Evolutionary conservation across 2,888 invertebrate genomes (phyloP).

Genomic region (Ectemnius cavifrons): DNA sequence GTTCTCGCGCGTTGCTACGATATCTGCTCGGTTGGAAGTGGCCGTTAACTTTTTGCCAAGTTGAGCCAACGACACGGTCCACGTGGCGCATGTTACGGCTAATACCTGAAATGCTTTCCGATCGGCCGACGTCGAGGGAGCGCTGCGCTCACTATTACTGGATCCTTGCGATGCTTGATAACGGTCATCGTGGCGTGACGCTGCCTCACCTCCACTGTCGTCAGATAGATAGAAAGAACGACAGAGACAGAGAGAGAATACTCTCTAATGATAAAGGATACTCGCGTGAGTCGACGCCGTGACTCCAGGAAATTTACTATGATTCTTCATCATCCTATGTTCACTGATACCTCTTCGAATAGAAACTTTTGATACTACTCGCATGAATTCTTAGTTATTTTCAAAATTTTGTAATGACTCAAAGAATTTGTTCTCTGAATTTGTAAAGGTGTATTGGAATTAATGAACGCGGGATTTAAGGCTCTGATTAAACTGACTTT

Average conservation of each 20-base stretch:
- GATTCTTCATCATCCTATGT: too few species aligned
- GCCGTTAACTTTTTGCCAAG: constrained; percentile 56
- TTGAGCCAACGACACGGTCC: constrained; percentile 61
- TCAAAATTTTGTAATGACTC: too few species aligned
- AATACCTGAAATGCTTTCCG: constrained; percentile 60
- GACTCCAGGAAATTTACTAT: background rate
- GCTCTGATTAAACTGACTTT: too few species aligned
- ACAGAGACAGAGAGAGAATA: too few species aligned
- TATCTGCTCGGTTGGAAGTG: constrained; percentile 11
- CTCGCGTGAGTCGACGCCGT: background rate
- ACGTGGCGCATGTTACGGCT: constrained; percentile 60
- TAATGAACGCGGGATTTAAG: too few species aligned
- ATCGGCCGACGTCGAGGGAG: constrained; percentile 25
- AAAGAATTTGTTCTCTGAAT: too few species aligned
- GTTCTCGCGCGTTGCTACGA: background rate
- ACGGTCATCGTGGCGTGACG: constrained; percentile 26
- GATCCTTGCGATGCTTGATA: constrained; percentile 37
- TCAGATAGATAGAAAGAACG: too few species aligned
- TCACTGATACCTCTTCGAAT: too few species aligned
- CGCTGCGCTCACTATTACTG: constrained; percentile 31
- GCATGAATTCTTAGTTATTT: too few species aligned
- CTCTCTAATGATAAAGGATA: too few species aligned
- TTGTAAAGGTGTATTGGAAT: too few species aligned
- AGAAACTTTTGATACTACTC: too few species aligned
- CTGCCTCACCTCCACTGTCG: background rate